These are phyloP conservation scores for Caenorhabditis drosophilae DNA, from an alignment of 2,888 invertebrate genomes.

Conservation along the genomic window DNA sequence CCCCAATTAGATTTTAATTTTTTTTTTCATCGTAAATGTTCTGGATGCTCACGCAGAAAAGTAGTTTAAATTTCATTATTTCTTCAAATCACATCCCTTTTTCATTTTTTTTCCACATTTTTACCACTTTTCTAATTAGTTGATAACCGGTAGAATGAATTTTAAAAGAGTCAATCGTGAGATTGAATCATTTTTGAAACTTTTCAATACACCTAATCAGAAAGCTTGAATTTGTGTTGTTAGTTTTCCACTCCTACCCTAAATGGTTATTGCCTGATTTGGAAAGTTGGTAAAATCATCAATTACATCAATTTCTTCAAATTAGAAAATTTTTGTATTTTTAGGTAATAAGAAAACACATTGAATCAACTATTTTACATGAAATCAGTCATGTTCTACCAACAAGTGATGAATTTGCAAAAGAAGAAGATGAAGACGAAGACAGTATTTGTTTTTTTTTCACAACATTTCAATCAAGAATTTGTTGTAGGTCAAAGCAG, in stretches of 20 bases:
- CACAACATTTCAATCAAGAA: too few species aligned
- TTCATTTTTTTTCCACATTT: conserved; percentile 4
- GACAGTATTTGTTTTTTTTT: too few species aligned
- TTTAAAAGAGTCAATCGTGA: conserved; percentile 6
- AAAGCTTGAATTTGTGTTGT: conserved; percentile 16
- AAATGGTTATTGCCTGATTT: conserved; percentile 39
- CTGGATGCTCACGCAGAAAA: conserved; percentile 6
- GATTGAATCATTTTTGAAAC: conserved; percentile 2
- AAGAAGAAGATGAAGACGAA: conserved; percentile 67
- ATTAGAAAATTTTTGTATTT: conserved; percentile 20
- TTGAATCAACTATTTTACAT: conserved; percentile 69
- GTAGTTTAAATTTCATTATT: not conserved
- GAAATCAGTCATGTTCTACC: conserved; percentile 69
- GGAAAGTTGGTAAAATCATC: too few species aligned
- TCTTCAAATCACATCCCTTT: not conserved
- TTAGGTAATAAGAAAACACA: conserved; percentile 69
- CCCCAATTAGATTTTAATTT: too few species aligned
- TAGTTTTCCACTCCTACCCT: conserved; percentile 13
- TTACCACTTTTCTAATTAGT: conserved; percentile 15
- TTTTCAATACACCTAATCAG: conserved; percentile 5
- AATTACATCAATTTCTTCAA: too few species aligned
- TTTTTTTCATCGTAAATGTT: too few species aligned
- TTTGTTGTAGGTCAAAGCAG: conserved; percentile 51
- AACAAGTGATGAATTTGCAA: conserved; percentile 69
- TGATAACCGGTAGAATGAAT: conserved; percentile 9